Evolutionary conservation across 2,113 vertebrate genomes (phyloP).

Genomic region (Chaetops frenatus): DNA sequence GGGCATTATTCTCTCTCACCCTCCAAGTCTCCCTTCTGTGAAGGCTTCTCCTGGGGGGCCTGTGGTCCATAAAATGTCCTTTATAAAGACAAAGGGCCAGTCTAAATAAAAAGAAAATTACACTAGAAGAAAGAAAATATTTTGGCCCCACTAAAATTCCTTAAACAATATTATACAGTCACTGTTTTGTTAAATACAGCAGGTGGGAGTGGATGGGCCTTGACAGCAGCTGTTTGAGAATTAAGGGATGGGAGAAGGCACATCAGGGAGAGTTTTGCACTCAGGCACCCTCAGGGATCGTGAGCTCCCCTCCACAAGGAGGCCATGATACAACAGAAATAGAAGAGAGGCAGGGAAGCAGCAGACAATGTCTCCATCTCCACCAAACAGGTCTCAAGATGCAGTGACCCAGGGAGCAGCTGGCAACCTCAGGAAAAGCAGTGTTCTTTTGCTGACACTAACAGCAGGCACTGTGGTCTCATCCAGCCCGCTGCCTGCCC

Average conservation of each 20-base stretch:
- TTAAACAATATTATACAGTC: neutral
- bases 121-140: neutral
- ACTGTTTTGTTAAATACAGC: neutral
- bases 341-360: neutral
- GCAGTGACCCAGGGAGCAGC: neutral
- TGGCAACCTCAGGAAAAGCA: neutral
- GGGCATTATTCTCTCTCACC: neutral
- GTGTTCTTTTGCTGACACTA: neutral
- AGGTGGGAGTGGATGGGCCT: neutral
- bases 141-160: neutral
- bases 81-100: neutral
- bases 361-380: neutral
- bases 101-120: neutral
- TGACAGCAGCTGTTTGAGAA: neutral
- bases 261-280: neutral
- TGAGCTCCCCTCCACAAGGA: rapidly evolving
- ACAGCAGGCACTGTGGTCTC: neutral
- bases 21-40: neutral
- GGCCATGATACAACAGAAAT: rapidly evolving
- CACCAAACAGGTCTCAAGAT: neutral
- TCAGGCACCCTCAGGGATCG: neutral
- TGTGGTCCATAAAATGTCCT: neutral
- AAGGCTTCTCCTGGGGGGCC: neutral
- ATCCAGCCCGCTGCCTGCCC: neutral
- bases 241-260: neutral